phyloP scores from a whole-genome alignment of 2,797 vertebrate species.

The Phalloptychus januarius region DNA sequence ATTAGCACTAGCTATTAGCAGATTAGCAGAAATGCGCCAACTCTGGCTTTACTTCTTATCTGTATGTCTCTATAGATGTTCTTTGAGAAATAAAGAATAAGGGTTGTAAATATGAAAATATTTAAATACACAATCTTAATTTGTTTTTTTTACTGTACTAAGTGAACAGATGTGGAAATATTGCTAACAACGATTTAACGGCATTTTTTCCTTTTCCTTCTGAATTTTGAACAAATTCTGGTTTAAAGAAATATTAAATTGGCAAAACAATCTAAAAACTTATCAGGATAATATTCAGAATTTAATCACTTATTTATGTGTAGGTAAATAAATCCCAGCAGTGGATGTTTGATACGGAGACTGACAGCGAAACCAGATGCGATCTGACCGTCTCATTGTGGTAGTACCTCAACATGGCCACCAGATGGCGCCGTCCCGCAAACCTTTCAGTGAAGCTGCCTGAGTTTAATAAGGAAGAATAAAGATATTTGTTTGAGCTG shows the following conservation, averaged over 20 bases:
- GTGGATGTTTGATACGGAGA: slow-evolving; percentile 2
- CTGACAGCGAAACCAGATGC: not conserved
- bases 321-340: slow-evolving; percentile 6
- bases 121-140: not conserved
- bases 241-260: not conserved
- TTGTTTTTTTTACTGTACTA: not conserved
- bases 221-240: not conserved
- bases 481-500: not conserved
- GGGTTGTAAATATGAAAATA: not conserved
- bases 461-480: not conserved
- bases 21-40: no score
- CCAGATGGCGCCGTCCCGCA: slow-evolving; percentile 11
- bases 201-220: not conserved
- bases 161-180: not conserved
- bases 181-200: not conserved
- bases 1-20: no score
- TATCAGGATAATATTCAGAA: not conserved
- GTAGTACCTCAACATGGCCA: slow-evolving; percentile 33
- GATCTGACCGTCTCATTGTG: not conserved
- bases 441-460: not conserved
- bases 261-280: not conserved
- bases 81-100: not conserved
- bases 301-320: not conserved
- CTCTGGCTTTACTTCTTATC: not conserved
- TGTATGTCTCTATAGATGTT: not conserved